phyloP scores from a whole-genome alignment of 2,113 vertebrate species.

The Takifugu bimaculatus region DNA sequence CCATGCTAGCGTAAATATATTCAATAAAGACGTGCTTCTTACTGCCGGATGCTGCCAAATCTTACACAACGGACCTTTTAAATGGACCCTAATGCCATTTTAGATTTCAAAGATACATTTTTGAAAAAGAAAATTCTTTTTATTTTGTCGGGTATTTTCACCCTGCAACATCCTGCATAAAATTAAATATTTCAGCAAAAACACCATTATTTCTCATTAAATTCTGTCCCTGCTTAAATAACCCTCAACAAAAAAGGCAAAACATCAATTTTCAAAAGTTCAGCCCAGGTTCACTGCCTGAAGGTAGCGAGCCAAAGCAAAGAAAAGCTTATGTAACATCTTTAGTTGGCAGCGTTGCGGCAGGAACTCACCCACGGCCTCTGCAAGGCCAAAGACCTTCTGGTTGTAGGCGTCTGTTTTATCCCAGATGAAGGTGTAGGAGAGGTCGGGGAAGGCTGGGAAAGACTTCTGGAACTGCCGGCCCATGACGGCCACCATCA shows the following conservation, averaged over 20 bases:
- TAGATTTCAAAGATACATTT: too few species aligned
- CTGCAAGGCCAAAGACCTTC: slow-evolving; percentile 92
- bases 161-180: slow-evolving; percentile 58
- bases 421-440: slow-evolving; percentile 98
- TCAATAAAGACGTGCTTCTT: too few species aligned
- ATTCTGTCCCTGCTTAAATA: slow-evolving; percentile 34
- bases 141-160: neutral
- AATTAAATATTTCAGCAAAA: slow-evolving; percentile 61
- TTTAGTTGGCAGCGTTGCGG: slow-evolving; percentile 38
- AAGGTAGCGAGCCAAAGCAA: slow-evolving; percentile 4
- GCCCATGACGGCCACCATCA: slow-evolving; percentile 97
- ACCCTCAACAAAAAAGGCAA: slow-evolving; percentile 33
- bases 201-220: slow-evolving; percentile 4
- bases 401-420: slow-evolving; percentile 98
- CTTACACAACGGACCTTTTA: too few species aligned
- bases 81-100: too few species aligned
- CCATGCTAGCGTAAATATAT: too few species aligned
- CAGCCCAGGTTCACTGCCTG: slow-evolving; percentile 51
- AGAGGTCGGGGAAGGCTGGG: slow-evolving; percentile 92
- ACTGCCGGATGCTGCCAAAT: too few species aligned
- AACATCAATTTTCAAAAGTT: slow-evolving; percentile 52
- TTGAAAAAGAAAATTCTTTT: too few species aligned
- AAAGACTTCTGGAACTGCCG: slow-evolving; percentile 98
- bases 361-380: slow-evolving; percentile 88
- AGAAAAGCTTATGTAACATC: slow-evolving; percentile 34